These are phyloP conservation scores for Trichomalopsis sarcophagae DNA, from an alignment of 1,140 invertebrate genomes.

Conservation along the genomic window DNA sequence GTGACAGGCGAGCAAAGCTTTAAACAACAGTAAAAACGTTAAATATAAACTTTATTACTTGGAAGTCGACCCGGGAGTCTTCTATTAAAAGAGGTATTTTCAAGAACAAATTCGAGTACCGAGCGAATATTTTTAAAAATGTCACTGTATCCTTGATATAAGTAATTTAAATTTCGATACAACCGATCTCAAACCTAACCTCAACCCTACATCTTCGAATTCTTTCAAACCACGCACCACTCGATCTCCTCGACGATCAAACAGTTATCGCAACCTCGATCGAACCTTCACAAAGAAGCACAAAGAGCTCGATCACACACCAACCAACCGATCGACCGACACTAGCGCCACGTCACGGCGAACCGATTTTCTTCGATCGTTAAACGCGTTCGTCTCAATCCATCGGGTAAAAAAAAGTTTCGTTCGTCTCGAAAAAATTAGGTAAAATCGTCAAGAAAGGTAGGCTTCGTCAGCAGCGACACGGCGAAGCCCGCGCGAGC, in stretches of 20 bases:
- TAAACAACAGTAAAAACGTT: not conserved
- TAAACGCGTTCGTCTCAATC: not conserved
- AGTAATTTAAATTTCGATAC: too few species aligned
- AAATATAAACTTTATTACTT: conserved; percentile 28
- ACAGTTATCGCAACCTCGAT: too few species aligned
- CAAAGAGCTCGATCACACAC: too few species aligned
- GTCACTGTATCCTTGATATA: too few species aligned
- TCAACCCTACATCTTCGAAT: not conserved
- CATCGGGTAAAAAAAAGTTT: not conserved
- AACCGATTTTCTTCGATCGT: not conserved
- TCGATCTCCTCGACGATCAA: not conserved
- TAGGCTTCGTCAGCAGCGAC: conserved; percentile 10
- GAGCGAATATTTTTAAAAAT: too few species aligned
- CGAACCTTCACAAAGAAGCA: not conserved
- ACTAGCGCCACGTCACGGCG: not conserved
- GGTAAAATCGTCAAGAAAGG: not conserved
- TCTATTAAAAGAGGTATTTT: conserved; percentile 15
- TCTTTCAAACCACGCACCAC: not conserved
- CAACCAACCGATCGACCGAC: not conserved
- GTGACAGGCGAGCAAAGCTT: not conserved
- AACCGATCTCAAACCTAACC: not conserved
- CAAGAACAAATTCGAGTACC: not conserved
- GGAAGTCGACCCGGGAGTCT: not conserved
- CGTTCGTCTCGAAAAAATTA: not conserved
- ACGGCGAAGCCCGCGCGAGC: conserved; percentile 43